Percentiles rank a stretch among this genome's conserved stretches.
Conservation (phyloP, 2,888 invertebrate species). For the Dimorphilus gyrociliatus region DNA sequence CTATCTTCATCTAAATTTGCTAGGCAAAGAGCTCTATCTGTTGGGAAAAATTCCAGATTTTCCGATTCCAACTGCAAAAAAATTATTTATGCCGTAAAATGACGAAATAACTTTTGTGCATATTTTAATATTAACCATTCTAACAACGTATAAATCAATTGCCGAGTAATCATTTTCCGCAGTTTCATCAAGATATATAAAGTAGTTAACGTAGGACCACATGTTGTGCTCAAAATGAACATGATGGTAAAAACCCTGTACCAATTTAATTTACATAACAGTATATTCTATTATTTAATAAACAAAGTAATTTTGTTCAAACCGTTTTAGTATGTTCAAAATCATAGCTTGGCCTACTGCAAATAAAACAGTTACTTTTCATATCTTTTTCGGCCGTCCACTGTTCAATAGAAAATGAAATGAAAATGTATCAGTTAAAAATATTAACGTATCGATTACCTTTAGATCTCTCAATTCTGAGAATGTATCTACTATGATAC, state of each 20-base stretch:
- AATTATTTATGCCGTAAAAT: too few species aligned
- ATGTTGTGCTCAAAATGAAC: slow-evolving; percentile 3
- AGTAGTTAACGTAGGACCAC: slow-evolving; percentile 4
- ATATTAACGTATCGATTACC: too few species aligned
- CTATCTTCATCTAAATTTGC: too few species aligned
- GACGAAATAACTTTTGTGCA: too few species aligned
- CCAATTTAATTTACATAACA: too few species aligned
- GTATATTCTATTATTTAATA: too few species aligned
- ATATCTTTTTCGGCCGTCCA: slow-evolving; percentile 6
- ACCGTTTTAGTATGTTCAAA: slow-evolving; percentile 4
- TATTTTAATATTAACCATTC: slow-evolving; percentile 3
- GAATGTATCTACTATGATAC: slow-evolving; percentile 7
- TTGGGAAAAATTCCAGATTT: too few species aligned
- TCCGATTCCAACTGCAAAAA: too few species aligned
- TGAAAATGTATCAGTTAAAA: too few species aligned
- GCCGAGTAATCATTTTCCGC: slow-evolving; percentile 4
- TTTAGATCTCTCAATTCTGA: slow-evolving; percentile 7
- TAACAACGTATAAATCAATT: slow-evolving; percentile 5
- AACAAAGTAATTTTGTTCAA: too few species aligned
- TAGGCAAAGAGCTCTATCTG: too few species aligned
- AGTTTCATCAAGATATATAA: slow-evolving; percentile 2
- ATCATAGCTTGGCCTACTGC: slow-evolving; percentile 5
- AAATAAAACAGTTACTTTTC: slow-evolving; percentile 5
- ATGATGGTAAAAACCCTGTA: slow-evolving; percentile 4
- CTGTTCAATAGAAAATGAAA: too few species aligned